Conservation (phyloP, 2,797 vertebrate species). For the Acestrorhynchus altus region DNA sequence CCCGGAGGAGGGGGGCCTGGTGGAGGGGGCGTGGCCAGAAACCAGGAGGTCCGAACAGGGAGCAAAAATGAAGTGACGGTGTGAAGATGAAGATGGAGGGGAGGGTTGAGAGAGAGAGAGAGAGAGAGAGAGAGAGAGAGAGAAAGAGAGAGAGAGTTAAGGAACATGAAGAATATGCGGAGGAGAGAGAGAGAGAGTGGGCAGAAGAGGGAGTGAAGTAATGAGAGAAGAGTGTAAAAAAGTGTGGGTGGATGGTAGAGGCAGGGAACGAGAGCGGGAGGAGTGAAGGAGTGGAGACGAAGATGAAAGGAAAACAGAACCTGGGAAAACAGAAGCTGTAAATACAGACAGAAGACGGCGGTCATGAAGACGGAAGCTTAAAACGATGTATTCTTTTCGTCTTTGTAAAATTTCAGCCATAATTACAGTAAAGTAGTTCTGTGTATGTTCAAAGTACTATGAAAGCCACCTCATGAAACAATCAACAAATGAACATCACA, state of each 20-base stretch:
- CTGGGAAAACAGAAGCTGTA: constrained; percentile 37
- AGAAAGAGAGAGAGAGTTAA: constrained; percentile 55
- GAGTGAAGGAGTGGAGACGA: constrained; percentile 28
- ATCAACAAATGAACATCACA: constrained; percentile 60
- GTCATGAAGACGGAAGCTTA: constrained; percentile 43
- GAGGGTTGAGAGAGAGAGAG: constrained; percentile 12
- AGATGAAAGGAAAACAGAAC: constrained; percentile 21
- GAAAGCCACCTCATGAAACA: constrained; percentile 48
- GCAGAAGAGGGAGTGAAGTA: constrained; percentile 48
- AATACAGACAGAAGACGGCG: constrained; percentile 45
- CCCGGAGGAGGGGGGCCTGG: constrained; percentile 81
- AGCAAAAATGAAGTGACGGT: constrained; percentile 95
- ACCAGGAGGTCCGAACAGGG: constrained; percentile 89
- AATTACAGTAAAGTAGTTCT: constrained; percentile 58
- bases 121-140: constrained; percentile 56
- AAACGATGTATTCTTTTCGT: constrained; percentile 48
- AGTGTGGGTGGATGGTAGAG: constrained; percentile 51
- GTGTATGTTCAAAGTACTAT: constrained; percentile 50
- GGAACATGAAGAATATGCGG: constrained; percentile 33
- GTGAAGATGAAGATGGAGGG: constrained; percentile 67
- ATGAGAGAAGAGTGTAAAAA: constrained; percentile 49
- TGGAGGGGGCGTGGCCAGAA: constrained; percentile 75
- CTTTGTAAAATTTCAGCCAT: constrained; percentile 71
- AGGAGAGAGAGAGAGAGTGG: constrained; percentile 46
- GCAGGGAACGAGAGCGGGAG: constrained; percentile 26